Evolutionary conservation across 2,888 invertebrate species (phyloP).

Genomic region (Pristionchus japonicus): DNA sequence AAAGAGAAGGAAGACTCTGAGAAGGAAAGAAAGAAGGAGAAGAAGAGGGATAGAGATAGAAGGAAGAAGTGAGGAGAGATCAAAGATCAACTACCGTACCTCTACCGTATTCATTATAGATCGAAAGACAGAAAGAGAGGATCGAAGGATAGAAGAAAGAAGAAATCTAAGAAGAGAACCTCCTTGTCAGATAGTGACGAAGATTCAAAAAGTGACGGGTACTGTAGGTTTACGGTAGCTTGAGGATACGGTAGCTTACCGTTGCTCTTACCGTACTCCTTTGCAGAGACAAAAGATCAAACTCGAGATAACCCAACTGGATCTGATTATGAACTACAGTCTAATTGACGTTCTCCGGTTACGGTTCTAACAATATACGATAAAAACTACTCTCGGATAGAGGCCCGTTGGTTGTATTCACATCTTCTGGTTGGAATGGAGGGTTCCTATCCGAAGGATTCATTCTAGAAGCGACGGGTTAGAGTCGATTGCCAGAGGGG

Average conservation of each 20-base stretch:
- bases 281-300: neutral
- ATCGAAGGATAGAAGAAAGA: neutral
- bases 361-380: too few species aligned
- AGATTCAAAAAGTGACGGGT: neutral
- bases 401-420: too few species aligned
- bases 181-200: neutral
- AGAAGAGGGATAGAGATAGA: neutral
- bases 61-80: neutral
- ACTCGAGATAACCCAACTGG: too few species aligned
- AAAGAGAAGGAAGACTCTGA: neutral
- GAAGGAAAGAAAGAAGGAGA: neutral
- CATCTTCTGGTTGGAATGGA: too few species aligned
- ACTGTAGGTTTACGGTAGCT: neutral
- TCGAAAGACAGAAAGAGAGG: neutral
- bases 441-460: too few species aligned
- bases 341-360: too few species aligned
- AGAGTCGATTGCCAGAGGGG: too few species aligned
- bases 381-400: too few species aligned
- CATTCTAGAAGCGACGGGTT: too few species aligned
- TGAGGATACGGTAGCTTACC: neutral
- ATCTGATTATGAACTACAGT: too few species aligned
- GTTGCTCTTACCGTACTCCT: neutral
- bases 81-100: neutral
- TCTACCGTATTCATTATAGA: neutral
- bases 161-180: neutral